Evolutionary conservation across 2,113 vertebrate genomes (phyloP).

Genomic region (Bufo bufo): DNA sequence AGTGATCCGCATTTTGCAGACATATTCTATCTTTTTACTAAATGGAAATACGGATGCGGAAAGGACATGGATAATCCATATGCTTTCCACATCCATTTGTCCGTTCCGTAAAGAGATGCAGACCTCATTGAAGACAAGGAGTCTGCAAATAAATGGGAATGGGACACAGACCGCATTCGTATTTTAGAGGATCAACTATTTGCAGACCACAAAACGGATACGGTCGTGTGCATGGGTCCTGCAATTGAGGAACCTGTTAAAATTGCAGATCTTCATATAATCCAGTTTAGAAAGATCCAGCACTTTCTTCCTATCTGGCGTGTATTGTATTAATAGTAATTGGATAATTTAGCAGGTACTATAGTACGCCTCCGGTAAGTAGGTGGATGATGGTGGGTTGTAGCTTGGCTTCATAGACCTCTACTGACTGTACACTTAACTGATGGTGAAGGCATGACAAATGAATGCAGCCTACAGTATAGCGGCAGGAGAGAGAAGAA

Average conservation of each 20-base stretch:
- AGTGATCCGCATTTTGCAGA: too few species aligned
- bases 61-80: too few species aligned
- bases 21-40: too few species aligned
- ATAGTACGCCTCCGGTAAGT: background rate
- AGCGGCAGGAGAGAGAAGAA: background rate
- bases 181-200: too few species aligned
- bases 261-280: background rate
- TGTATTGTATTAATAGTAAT: background rate
- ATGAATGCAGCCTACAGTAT: background rate
- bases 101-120: too few species aligned
- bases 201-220: too few species aligned
- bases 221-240: too few species aligned
- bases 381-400: slow-evolving; percentile 14
- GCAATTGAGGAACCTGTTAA: background rate
- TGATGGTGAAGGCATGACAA: background rate
- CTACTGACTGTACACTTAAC: background rate
- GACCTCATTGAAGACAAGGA: too few species aligned
- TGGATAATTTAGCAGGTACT: background rate
- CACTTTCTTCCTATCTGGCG: background rate
- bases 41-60: too few species aligned
- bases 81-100: too few species aligned
- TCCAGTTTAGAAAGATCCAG: background rate
- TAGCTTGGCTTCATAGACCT: background rate
- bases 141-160: too few species aligned
- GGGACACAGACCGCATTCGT: too few species aligned